Conservation (phyloP, 2,113 vertebrate genomes). For the Pipra filicauda region DNA sequence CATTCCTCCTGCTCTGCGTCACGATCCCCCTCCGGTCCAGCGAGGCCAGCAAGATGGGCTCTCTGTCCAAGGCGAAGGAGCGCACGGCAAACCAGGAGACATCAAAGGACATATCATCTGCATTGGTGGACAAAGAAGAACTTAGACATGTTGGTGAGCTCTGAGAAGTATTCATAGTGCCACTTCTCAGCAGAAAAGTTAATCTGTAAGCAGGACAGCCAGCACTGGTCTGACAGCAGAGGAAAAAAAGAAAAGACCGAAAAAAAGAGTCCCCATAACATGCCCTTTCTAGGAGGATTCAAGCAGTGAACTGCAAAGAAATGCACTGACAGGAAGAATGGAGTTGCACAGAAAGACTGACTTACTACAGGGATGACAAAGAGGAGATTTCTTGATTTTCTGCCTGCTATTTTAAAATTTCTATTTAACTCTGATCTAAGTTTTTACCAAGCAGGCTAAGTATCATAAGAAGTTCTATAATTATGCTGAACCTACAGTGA, state of each 20-base stretch:
- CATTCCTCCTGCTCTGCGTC: conserved; percentile 74
- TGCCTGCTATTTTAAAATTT: neutral
- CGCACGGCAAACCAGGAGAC: conserved; percentile 87
- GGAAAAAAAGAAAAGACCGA: neutral
- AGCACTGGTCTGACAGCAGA: neutral
- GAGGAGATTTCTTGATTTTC: neutral
- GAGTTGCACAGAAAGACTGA: neutral
- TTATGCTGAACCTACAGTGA: neutral
- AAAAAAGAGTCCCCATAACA: neutral
- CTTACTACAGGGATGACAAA: neutral
- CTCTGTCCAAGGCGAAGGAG: conserved; percentile 71
- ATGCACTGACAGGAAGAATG: neutral
- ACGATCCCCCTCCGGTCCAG: conserved; percentile 86
- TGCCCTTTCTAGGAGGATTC: neutral
- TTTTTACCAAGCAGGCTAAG: neutral
- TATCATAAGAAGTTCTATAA: neutral
- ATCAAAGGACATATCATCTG: conserved; percentile 89
- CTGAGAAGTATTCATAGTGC: neutral
- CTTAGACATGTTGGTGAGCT: neutral
- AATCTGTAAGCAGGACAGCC: neutral
- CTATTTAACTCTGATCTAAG: neutral
- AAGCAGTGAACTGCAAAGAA: neutral
- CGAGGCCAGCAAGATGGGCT: conserved; percentile 68
- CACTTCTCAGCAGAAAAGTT: neutral
- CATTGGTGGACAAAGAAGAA: neutral